Conservation (phyloP, 2,113 vertebrate species). For the Phasianus colchicus region DNA sequence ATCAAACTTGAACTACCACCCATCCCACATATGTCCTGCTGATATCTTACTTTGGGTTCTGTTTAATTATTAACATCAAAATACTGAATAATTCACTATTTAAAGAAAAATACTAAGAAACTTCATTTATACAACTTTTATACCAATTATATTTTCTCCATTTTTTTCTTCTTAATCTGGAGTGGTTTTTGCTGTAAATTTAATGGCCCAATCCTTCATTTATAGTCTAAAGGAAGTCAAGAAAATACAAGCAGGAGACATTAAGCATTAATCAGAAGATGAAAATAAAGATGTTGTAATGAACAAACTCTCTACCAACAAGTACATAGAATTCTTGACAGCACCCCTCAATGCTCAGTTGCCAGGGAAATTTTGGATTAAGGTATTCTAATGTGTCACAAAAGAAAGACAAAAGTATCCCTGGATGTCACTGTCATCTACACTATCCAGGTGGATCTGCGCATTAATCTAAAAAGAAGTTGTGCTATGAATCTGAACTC, state of each 20-base stretch:
- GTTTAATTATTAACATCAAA: constrained; percentile 74
- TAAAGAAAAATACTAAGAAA: constrained; percentile 54
- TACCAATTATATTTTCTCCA: neutral
- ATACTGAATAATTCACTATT: constrained; percentile 74
- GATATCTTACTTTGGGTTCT: constrained; percentile 65
- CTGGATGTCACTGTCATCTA: neutral
- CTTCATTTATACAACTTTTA: constrained; percentile 49
- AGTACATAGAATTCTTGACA: neutral
- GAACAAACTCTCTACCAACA: neutral
- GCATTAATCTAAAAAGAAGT: neutral
- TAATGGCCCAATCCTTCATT: neutral
- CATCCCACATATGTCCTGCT: constrained; percentile 49
- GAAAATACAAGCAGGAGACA: neutral
- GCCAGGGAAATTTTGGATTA: neutral
- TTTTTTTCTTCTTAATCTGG: constrained; percentile 17
- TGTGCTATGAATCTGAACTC: neutral
- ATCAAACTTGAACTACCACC: constrained; percentile 66
- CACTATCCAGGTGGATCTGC: neutral
- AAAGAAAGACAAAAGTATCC: neutral
- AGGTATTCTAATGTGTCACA: accelerated
- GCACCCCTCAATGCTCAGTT: neutral
- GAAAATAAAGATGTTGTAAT: neutral
- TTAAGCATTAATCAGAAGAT: neutral
- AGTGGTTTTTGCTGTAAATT: neutral
- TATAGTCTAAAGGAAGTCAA: neutral